A percentile compares a stretch with the other conserved stretches of the same genome.
phyloP scores from a whole-genome alignment of 2,797 vertebrate species.

The Manis pentadactyla region DNA sequence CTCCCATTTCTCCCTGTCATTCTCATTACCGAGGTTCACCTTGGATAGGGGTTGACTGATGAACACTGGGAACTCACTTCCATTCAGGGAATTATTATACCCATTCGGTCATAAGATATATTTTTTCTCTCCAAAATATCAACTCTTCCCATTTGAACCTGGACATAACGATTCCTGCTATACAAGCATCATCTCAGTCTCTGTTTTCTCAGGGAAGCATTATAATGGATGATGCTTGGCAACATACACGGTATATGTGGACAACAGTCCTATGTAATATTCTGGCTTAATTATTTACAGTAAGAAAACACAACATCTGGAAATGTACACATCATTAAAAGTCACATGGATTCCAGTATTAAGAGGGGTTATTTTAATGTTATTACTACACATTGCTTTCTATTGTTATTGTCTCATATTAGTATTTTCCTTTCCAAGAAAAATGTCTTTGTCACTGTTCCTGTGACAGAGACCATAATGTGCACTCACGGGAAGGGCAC shows the following conservation, averaged over 20 bases:
- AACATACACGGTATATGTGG: accelerated
- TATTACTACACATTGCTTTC: background rate
- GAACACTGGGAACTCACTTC: accelerated
- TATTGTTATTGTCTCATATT: background rate
- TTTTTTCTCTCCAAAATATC: background rate
- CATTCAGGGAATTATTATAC: accelerated
- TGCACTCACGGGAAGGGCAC: background rate
- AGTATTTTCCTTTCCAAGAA: background rate
- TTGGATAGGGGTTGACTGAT: accelerated
- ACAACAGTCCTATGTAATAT: accelerated
- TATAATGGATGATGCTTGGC: accelerated
- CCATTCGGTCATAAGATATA: accelerated
- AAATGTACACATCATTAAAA: accelerated
- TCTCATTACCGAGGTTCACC: accelerated
- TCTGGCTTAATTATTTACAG: background rate
- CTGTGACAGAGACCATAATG: background rate
- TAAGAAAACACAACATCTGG: too few species aligned
- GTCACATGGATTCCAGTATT: background rate
- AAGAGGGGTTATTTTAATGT: background rate
- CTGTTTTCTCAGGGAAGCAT: accelerated
- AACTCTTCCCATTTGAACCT: background rate
- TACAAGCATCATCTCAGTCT: too few species aligned
- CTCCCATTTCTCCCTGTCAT: accelerated
- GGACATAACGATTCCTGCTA: accelerated
- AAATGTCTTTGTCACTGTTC: too few species aligned